A percentile compares a stretch with the other conserved stretches of the same genome.
These are phyloP conservation scores for Mylabris sibirica DNA, from an alignment of 2,888 invertebrate species.

Conservation along the genomic window DNA sequence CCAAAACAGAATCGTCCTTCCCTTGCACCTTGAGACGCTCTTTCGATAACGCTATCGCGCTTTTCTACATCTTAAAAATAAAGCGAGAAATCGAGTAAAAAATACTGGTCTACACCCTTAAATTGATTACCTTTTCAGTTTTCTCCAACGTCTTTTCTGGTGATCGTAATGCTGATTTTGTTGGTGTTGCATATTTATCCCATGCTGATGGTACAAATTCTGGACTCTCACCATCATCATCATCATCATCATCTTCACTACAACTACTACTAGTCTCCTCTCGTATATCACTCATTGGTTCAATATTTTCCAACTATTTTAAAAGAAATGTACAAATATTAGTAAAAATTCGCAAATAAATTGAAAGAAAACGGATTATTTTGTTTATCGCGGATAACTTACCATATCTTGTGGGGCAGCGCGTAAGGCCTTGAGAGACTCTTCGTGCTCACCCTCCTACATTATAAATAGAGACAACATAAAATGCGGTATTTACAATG, in stretches of 20 bases:
- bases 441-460: slow-evolving; percentile 62
- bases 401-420: slow-evolving; percentile 60
- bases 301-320: slow-evolving; percentile 46
- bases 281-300: slow-evolving; percentile 52
- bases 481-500: slow-evolving; percentile 21
- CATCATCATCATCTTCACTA: slow-evolving; percentile 56
- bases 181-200: slow-evolving; percentile 80
- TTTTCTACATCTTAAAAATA: no score
- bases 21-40: no score
- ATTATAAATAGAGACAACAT: slow-evolving; percentile 44
- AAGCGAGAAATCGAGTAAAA: no score
- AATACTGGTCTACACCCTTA: no score
- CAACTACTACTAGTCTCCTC: slow-evolving; percentile 53
- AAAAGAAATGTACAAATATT: slow-evolving; percentile 27
- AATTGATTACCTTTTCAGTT: slow-evolving; percentile 41
- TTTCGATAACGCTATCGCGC: no score
- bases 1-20: no score
- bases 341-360: not conserved
- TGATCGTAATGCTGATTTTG: slow-evolving; percentile 74
- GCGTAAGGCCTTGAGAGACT: slow-evolving; percentile 60
- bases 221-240: slow-evolving; percentile 70
- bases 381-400: slow-evolving; percentile 40
- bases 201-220: slow-evolving; percentile 82
- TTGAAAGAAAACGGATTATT: not conserved
- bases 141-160: slow-evolving; percentile 64